phyloP scores from a whole-genome alignment of 2,888 invertebrate genomes.

The Frankliniella fusca region DNA sequence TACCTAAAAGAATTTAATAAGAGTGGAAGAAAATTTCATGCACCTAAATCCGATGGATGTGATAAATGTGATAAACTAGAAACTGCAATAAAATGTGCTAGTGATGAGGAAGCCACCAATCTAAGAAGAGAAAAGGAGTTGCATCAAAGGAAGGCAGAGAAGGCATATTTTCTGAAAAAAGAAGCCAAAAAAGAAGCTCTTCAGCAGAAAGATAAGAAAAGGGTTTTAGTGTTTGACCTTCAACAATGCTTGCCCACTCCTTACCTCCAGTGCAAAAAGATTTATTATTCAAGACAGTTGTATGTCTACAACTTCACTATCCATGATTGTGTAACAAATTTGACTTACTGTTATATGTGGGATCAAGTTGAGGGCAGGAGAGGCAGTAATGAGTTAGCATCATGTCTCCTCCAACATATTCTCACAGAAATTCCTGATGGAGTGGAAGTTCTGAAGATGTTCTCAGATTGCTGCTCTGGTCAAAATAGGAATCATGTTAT shows the following conservation, averaged over 20 bases:
- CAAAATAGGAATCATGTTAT: background rate
- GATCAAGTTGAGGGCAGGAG: slow-evolving; percentile 34
- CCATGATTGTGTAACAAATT: background rate
- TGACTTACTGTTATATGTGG: slow-evolving; percentile 32
- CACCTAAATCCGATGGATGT: background rate
- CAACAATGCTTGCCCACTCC: slow-evolving; percentile 28
- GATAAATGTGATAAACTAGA: too few species aligned
- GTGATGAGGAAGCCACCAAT: background rate
- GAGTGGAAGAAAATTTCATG: background rate
- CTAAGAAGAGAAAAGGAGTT: background rate
- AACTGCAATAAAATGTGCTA: background rate
- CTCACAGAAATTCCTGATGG: slow-evolving; percentile 26
- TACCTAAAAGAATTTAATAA: background rate
- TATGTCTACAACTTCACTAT: slow-evolving; percentile 36
- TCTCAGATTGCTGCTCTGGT: background rate
- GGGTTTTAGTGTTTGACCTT: slow-evolving; percentile 30
- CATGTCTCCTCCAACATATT: slow-evolving; percentile 33
- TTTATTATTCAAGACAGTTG: slow-evolving; percentile 32
- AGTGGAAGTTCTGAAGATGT: background rate
- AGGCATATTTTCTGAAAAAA: background rate
- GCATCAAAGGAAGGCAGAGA: background rate
- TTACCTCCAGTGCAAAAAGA: background rate
- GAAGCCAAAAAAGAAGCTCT: background rate
- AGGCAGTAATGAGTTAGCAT: slow-evolving; percentile 36
- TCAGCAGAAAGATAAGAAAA: background rate